These are phyloP conservation scores for Drosophila falleni DNA, from an alignment of 2,888 invertebrate genomes.

Conservation along the genomic window DNA sequence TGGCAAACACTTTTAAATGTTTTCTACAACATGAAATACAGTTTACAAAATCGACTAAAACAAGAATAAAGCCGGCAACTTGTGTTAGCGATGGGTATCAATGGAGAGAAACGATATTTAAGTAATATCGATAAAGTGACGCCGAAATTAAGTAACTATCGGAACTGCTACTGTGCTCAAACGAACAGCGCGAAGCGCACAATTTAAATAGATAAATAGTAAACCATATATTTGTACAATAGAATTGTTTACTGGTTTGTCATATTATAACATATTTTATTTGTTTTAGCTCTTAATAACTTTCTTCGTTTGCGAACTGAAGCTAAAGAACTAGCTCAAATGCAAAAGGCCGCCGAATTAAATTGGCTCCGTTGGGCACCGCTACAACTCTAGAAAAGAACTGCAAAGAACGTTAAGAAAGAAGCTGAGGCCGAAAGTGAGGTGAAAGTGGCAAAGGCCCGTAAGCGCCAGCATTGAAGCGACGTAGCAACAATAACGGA, in stretches of 20 bases:
- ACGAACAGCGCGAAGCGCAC: background rate
- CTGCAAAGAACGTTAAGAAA: slow-evolving; percentile 45
- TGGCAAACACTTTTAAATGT: background rate
- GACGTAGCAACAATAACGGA: slow-evolving; percentile 31
- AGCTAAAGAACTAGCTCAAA: slow-evolving; percentile 35
- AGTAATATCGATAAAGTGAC: background rate
- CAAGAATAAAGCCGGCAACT: background rate
- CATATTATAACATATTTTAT: background rate
- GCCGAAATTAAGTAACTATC: background rate
- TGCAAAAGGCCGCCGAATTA: slow-evolving; percentile 7
- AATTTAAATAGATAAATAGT: background rate
- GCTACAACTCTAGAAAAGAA: slow-evolving; percentile 52
- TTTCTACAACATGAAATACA: background rate
- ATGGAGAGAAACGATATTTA: background rate
- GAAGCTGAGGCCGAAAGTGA: slow-evolving; percentile 19
- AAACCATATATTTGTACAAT: background rate
- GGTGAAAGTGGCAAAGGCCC: slow-evolving; percentile 57
- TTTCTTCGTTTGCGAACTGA: slow-evolving; percentile 5
- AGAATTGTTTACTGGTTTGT: background rate
- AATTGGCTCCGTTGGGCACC: slow-evolving; percentile 24
- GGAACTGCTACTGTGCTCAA: background rate
- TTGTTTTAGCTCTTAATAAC: background rate
- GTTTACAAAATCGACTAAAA: background rate
- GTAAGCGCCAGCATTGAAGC: slow-evolving; percentile 32
- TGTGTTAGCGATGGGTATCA: background rate